phyloP scores from a whole-genome alignment of 2,113 vertebrate species.

The Odontesthes bonariensis region DNA sequence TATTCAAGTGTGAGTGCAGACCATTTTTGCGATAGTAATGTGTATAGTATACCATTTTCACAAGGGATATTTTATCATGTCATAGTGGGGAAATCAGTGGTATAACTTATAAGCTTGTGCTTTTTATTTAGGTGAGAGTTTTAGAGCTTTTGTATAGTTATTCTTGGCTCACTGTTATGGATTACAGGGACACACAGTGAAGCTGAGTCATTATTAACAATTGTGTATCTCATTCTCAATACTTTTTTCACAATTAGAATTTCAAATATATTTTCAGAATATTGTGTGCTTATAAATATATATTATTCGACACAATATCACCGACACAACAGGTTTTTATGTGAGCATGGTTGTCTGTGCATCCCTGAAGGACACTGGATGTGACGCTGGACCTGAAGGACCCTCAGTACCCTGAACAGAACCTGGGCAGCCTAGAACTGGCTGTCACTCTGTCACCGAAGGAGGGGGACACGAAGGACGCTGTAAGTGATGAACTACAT shows the following conservation, averaged over 20 bases:
- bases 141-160: neutral
- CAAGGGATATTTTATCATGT: neutral
- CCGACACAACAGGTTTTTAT: neutral
- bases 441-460: constrained; percentile 86
- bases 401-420: constrained; percentile 91
- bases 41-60: neutral
- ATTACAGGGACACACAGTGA: neutral
- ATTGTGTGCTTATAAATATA: neutral
- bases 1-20: too few relatives aligned
- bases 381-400: constrained; percentile 92
- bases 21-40: too few relatives aligned
- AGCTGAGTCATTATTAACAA: neutral
- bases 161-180: neutral
- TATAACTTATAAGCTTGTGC: too few relatives aligned
- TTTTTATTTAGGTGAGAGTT: neutral
- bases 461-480: constrained; percentile 87
- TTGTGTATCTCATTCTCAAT: too few relatives aligned
- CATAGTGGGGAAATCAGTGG: neutral
- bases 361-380: constrained; percentile 84
- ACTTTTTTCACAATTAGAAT: too few relatives aligned
- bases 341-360: constrained; percentile 1
- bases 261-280: neutral
- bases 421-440: constrained; percentile 90
- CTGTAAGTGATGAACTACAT: constrained; percentile 84
- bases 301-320: neutral